Base-by-base conservation (phyloP, 2,113 vertebrate species). In the Psittacula cyanocephala region DNA sequence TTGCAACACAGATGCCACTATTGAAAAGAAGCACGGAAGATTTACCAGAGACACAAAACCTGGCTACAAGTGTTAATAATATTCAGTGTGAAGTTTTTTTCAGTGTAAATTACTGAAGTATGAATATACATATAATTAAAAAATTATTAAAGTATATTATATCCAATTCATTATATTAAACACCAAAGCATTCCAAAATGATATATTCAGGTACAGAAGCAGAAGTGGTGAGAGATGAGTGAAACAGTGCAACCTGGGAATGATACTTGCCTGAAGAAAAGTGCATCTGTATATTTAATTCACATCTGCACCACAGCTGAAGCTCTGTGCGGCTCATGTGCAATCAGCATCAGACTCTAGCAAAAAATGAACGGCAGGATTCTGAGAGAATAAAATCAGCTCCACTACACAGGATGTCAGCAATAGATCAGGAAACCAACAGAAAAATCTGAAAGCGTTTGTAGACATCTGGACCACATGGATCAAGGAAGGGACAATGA, bases 111-210 rank as follows among this genome's bases (percentile, higher is more conserved):
- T 60, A 16, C 25, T 75, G 7, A 93, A 80, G 29, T 37, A 85
- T 14, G 3, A 88, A 67, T 67, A 17, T 27, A 33, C n/a, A n/a
- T 7, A 28, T 19, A 43, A n/a, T 18, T 37, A 28, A 8, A 62
- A 35, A 46, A 41, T 33, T 52, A 43, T 11, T 23, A 13, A 53
- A 47, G 19, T 22, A 47, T 1, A 1, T 55, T 90, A 65, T 31
- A 10, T 18, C 7, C 60, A 74, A 19, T 0, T 0, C 1, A 1
- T 37, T 57, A 59, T 2, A 31, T 3, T 35, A 60, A 92, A 43
- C 10, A 43, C 27, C 18, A 41, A 63, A 88, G 12, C 75, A 69
- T 46, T 93, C 24, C 8, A 11, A 29, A 85, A 24, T 13, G 13
- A 29, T 68, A 71, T 39, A 31, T 60, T 29, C 53, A 31, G 65